Evolutionary conservation across 2,888 invertebrate species (phyloP), one percentile per base, ranked within the genome.

Genomic region (Heteropelma amictum): DNA sequence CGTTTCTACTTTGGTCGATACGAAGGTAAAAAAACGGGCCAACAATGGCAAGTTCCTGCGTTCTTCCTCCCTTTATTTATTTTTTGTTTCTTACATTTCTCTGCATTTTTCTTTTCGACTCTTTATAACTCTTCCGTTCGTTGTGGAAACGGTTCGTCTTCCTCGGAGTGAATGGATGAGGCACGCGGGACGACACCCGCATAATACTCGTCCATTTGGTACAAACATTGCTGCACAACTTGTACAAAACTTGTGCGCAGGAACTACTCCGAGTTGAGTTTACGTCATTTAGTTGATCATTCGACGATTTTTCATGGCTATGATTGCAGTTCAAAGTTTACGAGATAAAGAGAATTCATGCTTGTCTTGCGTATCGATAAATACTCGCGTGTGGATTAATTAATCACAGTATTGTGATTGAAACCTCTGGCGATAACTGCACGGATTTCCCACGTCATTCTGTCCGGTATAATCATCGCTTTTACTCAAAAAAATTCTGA

Each of bases 1-100:
- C 60, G 42, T 47, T 60, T 51, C 35, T 17, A 17, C 47, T 56
- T 56, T 68, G 56, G 47, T 35, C 56, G 49, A 63, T 63, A 63
- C 63, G 49, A 63, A 49, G 38, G 23, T 58, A 38, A 68, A 58
- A 40, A 17, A 68, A 51, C 54, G 56, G 35, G 26, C 56, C 58
- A 51, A 69, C 68, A 69, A 69, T 69, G 51, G 14, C 26, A 60
- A 30, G 0, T 33, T 33, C 21, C 17, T 45, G 12, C 8, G 40
- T 33, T 47, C 30, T 19, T 42, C 35, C 45, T 7, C 6, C 8
- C 19, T 42, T 17, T 6, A 8, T 12, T 19, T 6, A 4, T 54
- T 35, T 7, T 21, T n/a, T 8, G 14, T 14, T 19, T 21, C 10
- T 33, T 23, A 61, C 35, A 17, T 61, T 26, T 47, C 26, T n/a